phyloP scores from a whole-genome alignment of 2,113 vertebrate genomes.

The Oryzias javanicus region DNA sequence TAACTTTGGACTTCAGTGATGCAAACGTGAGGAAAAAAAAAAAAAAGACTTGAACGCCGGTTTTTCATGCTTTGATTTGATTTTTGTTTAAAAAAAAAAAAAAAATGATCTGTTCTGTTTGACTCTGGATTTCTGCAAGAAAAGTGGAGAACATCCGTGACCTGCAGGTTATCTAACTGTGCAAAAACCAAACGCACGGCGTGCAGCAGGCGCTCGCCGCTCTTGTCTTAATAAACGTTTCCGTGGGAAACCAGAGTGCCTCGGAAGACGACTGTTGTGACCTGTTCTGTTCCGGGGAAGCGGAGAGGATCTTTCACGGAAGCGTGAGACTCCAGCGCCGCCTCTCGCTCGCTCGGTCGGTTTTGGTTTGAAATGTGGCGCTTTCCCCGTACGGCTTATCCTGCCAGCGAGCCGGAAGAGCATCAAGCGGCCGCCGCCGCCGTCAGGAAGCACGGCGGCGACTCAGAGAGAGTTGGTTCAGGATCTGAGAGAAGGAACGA shows the following conservation, averaged over 20 bases:
- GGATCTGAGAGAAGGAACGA: conserved; percentile 35
- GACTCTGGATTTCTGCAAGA: conserved; percentile 88
- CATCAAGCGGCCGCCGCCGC: neutral
- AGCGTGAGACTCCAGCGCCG: conserved; percentile 35
- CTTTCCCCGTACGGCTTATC: conserved; percentile 22
- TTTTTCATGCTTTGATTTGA: conserved; percentile 92
- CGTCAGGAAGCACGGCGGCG: conserved; percentile 8
- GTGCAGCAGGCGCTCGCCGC: conserved; percentile 89
- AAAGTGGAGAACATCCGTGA: conserved; percentile 82
- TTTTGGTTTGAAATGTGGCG: conserved; percentile 42
- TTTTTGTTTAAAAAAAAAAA: conserved; percentile 77
- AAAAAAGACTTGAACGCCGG: conserved; percentile 86
- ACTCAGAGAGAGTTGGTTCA: conserved; percentile 13
- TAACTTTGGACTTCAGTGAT: conserved; percentile 38
- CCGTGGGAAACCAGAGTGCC: conserved; percentile 91
- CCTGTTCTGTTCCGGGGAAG: conserved; percentile 77
- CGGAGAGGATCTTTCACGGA: conserved; percentile 57
- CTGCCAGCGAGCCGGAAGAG: conserved; percentile 30
- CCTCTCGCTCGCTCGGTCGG: conserved; percentile 47
- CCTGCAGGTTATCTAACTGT: conserved; percentile 86
- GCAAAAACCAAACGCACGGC: conserved; percentile 63
- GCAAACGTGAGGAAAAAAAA: conserved; percentile 38
- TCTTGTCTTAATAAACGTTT: conserved; percentile 99
- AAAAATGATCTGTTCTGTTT: conserved; percentile 90
- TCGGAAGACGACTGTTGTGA: conserved; percentile 90